Evolutionary conservation across 1,140 invertebrate species (phyloP), one percentile per base, ranked within the genome.

Genomic region (Triops longicaudatus): DNA sequence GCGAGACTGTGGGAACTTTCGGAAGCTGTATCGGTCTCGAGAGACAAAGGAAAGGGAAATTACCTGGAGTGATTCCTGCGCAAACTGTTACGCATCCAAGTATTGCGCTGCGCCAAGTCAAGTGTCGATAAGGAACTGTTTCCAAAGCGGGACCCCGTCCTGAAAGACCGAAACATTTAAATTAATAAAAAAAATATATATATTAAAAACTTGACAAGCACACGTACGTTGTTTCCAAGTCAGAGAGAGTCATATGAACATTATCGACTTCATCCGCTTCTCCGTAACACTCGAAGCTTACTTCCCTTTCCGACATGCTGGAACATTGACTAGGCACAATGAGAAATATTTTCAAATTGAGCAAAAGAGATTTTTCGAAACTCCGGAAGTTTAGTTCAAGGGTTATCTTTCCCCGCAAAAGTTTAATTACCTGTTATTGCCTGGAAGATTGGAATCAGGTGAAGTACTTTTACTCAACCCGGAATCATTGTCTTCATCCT

Each of bases 61-160:
- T 87, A 92, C 91, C 89, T 90, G 44, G 90, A 88, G 63, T 91
- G 88, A 26, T 91, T 90, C 83, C 91, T 86, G 80, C 91, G 86
- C 37, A 93, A 83, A 81, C 91, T 93, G 28, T 90, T 92, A 80
- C 91, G 85, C 37, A 90, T 86, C 91, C 91, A 93, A 50, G 91
- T 90, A 81, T 93, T 83, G 26, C 82, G 78, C 41, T 76, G 82
- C 50, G 50, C 79, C 79, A 63, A 79, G 72, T 41, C 78, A 76
- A 26, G 43, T 73, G 42, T 41, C 77, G 44, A 41, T 43, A 50
- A 63, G 28, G 31, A 12, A n/a, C 43, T 75, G 77, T 73, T 74
- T 73, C 75, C 78, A 12, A 76, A 42, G 28, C 73, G 26, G 73
- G 28, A 22, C 22, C 28, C 31, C 37, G 43, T 5, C 63, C 79